Conservation (phyloP, 53 echinoderm and acorn worm species). For the Luidia sarsii region DNA sequence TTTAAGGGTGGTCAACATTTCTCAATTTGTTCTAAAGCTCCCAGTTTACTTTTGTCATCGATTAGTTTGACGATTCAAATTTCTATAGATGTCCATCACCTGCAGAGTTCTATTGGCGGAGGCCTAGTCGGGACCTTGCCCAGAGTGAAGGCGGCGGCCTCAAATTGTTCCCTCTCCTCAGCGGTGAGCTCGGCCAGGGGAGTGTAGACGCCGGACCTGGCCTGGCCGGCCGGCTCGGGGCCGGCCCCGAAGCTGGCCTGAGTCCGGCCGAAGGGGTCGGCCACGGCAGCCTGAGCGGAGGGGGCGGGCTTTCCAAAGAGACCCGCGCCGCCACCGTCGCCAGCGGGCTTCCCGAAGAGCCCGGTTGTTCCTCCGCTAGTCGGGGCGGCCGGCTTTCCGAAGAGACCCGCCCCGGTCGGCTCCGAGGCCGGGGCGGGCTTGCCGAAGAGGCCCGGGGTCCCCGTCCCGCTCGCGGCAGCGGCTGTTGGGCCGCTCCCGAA, state of each 20-base stretch:
- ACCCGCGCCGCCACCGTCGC: constrained; percentile 32
- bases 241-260: constrained; percentile 11
- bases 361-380: constrained; percentile 7
- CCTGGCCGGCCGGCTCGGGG: background rate
- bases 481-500: background rate
- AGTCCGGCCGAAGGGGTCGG: constrained; percentile 16
- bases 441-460: constrained; percentile 47
- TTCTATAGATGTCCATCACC: constrained; percentile 44
- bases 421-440: constrained; percentile 18
- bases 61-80: too few species aligned
- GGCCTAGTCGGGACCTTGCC: constrained; percentile 89
- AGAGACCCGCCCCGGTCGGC: constrained; percentile 30
- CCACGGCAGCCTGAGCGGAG: background rate
- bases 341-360: constrained; percentile 53
- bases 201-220: constrained; percentile 56
- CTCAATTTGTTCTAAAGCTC: too few species aligned
- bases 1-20: too few species aligned
- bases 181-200: constrained; percentile 73
- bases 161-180: constrained; percentile 87
- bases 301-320: constrained; percentile 65
- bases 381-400: constrained; percentile 56
- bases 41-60: too few species aligned
- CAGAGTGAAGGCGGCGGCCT: constrained; percentile 79
- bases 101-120: constrained; percentile 79
- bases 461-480: too few species aligned